A percentile compares a stretch with the other conserved stretches of the same genome.
These are phyloP conservation scores for Stercorarius parasiticus DNA, from an alignment of 2,113 vertebrate species.

Conservation along the genomic window DNA sequence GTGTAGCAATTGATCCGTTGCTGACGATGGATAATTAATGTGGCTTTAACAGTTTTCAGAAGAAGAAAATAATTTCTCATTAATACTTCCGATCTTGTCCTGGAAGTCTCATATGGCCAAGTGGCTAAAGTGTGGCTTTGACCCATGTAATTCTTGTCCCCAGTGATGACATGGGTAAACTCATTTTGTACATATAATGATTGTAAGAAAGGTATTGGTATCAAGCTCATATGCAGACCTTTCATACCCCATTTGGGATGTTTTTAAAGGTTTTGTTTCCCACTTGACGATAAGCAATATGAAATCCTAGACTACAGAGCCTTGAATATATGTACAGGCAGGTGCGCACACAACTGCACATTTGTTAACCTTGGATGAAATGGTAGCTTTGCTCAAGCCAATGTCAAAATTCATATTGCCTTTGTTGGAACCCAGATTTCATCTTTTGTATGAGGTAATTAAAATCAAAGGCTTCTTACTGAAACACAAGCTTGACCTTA, in stretches of 20 bases:
- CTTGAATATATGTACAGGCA: background rate
- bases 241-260: background rate
- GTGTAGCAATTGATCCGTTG: background rate
- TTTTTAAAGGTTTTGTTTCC: background rate
- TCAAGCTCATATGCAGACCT: background rate
- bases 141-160: background rate
- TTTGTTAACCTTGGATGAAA: background rate
- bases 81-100: background rate
- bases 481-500: slow-evolving; percentile 5
- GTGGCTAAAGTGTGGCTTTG: background rate
- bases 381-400: background rate
- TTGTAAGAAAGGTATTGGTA: background rate
- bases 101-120: background rate
- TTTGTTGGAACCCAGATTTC: background rate
- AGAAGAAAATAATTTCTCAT: background rate
- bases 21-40: background rate
- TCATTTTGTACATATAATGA: background rate
- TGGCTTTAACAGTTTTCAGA: background rate
- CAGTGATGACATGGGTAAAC: background rate
- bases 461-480: slow-evolving; percentile 10
- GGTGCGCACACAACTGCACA: background rate
- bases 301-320: background rate
- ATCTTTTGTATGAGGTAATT: background rate
- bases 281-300: background rate
- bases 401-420: background rate